These are phyloP conservation scores for Epizoanthus stellaris DNA, from an alignment of 92 coral and sea anemone genomes.

Conservation along the genomic window DNA sequence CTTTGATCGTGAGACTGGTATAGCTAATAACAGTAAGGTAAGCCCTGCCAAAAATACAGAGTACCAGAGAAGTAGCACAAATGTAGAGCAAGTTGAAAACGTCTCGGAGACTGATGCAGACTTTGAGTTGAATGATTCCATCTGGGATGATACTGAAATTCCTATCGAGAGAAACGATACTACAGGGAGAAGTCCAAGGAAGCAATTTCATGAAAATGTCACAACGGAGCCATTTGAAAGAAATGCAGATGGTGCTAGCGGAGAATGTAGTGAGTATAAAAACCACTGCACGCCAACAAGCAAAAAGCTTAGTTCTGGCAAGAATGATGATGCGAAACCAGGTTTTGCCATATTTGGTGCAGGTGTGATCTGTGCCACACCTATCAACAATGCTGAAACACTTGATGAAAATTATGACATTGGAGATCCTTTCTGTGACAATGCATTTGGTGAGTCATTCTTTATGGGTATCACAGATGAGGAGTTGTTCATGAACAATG, in stretches of 20 bases:
- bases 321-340: background rate
- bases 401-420: constrained; percentile 36
- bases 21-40: background rate
- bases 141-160: constrained; percentile 6
- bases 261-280: background rate
- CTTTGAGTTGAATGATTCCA: background rate
- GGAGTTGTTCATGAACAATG: constrained; percentile 37
- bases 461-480: constrained; percentile 52
- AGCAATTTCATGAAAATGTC: background rate
- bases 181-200: background rate
- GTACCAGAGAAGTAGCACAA: background rate
- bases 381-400: constrained; percentile 15
- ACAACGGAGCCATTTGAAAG: background rate
- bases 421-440: constrained; percentile 45
- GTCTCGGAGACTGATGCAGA: background rate
- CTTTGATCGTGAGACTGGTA: background rate
- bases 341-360: constrained; percentile 38
- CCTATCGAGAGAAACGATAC: background rate
- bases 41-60: background rate
- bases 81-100: background rate
- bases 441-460: constrained; percentile 51
- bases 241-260: background rate
- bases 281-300: background rate
- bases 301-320: background rate
- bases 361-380: constrained; percentile 45